Conservation (phyloP, 2,113 vertebrate species). For the Astur gentilis region DNA sequence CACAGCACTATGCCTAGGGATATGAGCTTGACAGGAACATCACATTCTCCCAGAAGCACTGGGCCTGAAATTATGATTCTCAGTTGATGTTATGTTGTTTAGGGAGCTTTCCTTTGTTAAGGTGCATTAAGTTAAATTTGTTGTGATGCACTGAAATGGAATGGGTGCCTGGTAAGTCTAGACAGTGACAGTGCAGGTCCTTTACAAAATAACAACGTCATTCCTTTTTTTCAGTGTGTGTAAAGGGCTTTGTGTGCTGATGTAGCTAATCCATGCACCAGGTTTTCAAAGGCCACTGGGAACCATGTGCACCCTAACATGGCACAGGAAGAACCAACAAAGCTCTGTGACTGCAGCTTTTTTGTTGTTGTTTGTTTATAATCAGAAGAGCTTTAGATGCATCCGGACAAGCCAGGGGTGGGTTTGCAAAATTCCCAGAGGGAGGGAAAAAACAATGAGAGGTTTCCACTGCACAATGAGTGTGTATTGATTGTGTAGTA, state of each 20-base stretch:
- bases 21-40: not conserved
- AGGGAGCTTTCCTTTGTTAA: conserved; percentile 11
- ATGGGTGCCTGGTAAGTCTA: conserved; percentile 4
- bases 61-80: not conserved
- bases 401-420: not conserved
- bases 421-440: not conserved
- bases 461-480: not conserved
- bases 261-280: not conserved
- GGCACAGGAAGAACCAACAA: not conserved
- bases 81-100: conserved; percentile 1
- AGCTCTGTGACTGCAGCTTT: conserved; percentile 2
- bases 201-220: not conserved
- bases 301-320: not conserved
- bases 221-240: not conserved
- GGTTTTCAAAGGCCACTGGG: not conserved
- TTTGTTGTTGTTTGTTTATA: conserved; percentile 14
- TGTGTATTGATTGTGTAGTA: not conserved
- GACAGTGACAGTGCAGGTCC: conserved; percentile 1
- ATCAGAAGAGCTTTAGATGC: not conserved
- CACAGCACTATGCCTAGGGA: not conserved
- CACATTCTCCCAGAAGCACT: not conserved
- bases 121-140: conserved; percentile 25
- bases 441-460: not conserved
- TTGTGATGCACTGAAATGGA: conserved; percentile 31
- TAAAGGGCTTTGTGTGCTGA: not conserved